A percentile compares a stretch with the other conserved stretches of the same genome.
These are phyloP conservation scores for Cataglyphis rosenhaueri DNA, from an alignment of 2,888 invertebrate genomes.

Conservation along the genomic window DNA sequence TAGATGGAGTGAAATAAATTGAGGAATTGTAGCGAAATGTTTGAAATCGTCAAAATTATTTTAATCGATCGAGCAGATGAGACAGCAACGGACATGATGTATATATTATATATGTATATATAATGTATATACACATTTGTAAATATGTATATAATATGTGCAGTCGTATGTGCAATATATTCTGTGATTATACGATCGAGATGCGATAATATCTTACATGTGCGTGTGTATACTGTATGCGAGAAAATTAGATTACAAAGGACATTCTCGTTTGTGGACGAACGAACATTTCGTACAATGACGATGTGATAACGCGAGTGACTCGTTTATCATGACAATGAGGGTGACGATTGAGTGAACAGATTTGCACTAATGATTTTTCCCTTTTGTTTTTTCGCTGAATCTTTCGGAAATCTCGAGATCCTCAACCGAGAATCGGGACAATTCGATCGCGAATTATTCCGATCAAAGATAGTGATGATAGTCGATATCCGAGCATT, in stretches of 20 bases:
- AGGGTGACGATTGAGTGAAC: slow-evolving; percentile 55
- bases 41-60: slow-evolving; percentile 19
- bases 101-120: slow-evolving; percentile 49
- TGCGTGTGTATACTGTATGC: slow-evolving; percentile 71
- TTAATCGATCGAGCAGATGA: slow-evolving; percentile 58
- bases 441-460: slow-evolving; percentile 18
- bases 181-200: slow-evolving; percentile 74
- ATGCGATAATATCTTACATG: slow-evolving; percentile 79
- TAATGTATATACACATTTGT: slow-evolving; percentile 62
- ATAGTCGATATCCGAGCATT: slow-evolving; percentile 22
- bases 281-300: slow-evolving; percentile 60
- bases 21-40: background rate
- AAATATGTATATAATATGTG: slow-evolving; percentile 75
- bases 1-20: slow-evolving; percentile 10
- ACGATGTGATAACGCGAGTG: slow-evolving; percentile 58
- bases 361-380: slow-evolving; percentile 49
- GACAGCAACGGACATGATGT: slow-evolving; percentile 67
- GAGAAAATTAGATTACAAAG: slow-evolving; percentile 60
- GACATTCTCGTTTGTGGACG: slow-evolving; percentile 46
- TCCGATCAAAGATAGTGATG: background rate
- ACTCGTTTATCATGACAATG: slow-evolving; percentile 57
- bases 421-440: background rate
- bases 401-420: background rate
- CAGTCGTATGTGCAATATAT: slow-evolving; percentile 78
- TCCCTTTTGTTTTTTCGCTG: background rate